Evolutionary conservation across 2,888 invertebrate genomes (phyloP).

Genomic region (Melanchra persicariae): DNA sequence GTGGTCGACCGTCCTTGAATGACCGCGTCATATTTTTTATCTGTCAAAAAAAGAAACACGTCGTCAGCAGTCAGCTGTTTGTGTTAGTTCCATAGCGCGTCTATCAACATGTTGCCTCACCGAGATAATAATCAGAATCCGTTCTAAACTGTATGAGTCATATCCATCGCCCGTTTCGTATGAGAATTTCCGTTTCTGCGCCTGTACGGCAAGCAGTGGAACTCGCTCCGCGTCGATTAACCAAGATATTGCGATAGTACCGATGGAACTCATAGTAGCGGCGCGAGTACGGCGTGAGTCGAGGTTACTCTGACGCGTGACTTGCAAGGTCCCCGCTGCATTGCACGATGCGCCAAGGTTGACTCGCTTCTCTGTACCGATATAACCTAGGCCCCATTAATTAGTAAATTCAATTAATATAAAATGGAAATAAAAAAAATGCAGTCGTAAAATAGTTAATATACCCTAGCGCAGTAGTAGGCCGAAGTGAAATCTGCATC

Average conservation of each 20-base stretch:
- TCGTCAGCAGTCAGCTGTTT: slow-evolving; percentile 89
- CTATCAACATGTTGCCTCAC: slow-evolving; percentile 85
- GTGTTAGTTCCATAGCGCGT: slow-evolving; percentile 86
- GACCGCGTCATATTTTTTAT: slow-evolving; percentile 89
- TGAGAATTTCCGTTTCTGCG: slow-evolving; percentile 6
- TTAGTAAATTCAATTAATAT: slow-evolving; percentile 55
- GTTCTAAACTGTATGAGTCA: slow-evolving; percentile 38
- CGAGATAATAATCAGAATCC: slow-evolving; percentile 61
- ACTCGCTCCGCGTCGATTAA: slow-evolving; percentile 58
- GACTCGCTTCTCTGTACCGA: slow-evolving; percentile 83
- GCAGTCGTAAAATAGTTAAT: slow-evolving; percentile 52
- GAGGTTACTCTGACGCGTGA: slow-evolving; percentile 91
- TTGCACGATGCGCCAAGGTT: slow-evolving; percentile 91
- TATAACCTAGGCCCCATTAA: slow-evolving; percentile 77
- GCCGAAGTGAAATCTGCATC: slow-evolving; percentile 86
- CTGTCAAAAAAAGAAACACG: slow-evolving; percentile 85
- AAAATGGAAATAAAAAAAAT: slow-evolving; percentile 41
- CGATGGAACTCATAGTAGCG: slow-evolving; percentile 79
- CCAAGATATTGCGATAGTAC: slow-evolving; percentile 70
- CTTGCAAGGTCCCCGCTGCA: slow-evolving; percentile 91
- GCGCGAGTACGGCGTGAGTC: slow-evolving; percentile 87
- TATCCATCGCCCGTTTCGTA: slow-evolving; percentile 71
- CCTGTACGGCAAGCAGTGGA: slow-evolving; percentile 75
- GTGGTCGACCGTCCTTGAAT: slow-evolving; percentile 87
- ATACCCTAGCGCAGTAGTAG: slow-evolving; percentile 69